Base-by-base conservation (phyloP, 2,797 vertebrate species). In the Echeneis naucrates region DNA sequence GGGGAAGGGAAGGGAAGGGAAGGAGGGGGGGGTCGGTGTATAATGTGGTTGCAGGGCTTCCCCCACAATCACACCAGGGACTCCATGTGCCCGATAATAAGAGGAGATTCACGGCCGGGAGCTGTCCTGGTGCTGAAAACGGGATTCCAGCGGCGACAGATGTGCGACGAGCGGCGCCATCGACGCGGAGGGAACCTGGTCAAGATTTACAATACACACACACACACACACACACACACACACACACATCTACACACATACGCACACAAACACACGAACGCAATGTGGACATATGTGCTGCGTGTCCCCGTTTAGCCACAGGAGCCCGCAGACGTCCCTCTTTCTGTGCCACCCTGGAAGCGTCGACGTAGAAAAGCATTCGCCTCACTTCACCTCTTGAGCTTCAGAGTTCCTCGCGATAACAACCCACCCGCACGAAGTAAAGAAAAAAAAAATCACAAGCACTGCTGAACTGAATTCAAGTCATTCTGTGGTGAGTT, bases 61-160 rank as follows among this genome's bases (percentile, higher is more conserved):
- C 93, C 93, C 85, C 88, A 77, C 89, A 79, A 75, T 90, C 90
- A 91, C 90, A 85, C 83, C 81, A 81, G 85, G 86, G 87, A 92
- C 88, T 93, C 94, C 91, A 86, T 90, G 87, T 85, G 92, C 66
- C 82, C 72, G 80, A 71, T 51, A 66, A 67, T 44, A 37, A 74
- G 14, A 53, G 12, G 64, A 78, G 84, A 78, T 70, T 72, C 64
- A 69, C 50, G 52, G 77, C 48, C 51, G 40, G 89, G 94, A 93
- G 89, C 93, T 94, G 92, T 95, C 91, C 94, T 91, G 88, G 89
- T 90, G 85, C 92, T 94, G 94, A 93, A 94, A 79, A 50, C 26
- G 53, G 60, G 75, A 87, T 81, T 80, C 82, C 82, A 85, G 85
- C 75, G 71, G 85, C 72, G 68, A 69, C 79, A 87, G 84, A 88